Conservation (phyloP, 1,140 invertebrate species). For the Drosophila sproati region DNA sequence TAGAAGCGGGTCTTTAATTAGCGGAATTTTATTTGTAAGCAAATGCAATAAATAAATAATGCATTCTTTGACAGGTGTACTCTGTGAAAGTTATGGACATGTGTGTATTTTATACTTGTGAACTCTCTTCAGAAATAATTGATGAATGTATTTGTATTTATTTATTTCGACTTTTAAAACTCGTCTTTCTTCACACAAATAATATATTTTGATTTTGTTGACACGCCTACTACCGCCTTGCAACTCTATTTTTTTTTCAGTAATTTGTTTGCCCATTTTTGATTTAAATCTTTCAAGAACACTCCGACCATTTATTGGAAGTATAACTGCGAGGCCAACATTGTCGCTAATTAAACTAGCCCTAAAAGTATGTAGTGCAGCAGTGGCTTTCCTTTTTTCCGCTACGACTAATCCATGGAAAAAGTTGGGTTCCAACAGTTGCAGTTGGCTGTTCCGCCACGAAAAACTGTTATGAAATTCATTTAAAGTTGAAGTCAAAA, state of each 20-base stretch:
- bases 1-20: conserved; percentile 8
- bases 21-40: neutral
- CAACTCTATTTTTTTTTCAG: too few species aligned
- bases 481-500: conserved; percentile 74
- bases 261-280: neutral
- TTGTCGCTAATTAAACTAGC: conserved; percentile 60
- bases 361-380: conserved; percentile 43
- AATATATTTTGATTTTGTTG: too few species aligned
- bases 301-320: conserved; percentile 29
- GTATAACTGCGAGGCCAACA: conserved; percentile 25
- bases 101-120: neutral
- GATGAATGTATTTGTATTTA: neutral
- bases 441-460: conserved; percentile 11
- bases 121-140: neutral
- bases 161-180: neutral
- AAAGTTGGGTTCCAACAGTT: conserved; percentile 51
- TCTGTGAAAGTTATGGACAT: neutral
- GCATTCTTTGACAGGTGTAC: neutral
- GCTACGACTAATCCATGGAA: conserved; percentile 59
- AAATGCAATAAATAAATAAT: neutral
- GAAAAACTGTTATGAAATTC: conserved; percentile 70
- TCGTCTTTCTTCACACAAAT: too few species aligned
- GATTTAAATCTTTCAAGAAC: neutral
- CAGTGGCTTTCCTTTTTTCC: conserved; percentile 29
- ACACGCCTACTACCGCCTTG: too few species aligned